Evolutionary conservation across 2,113 vertebrate species (phyloP).

Genomic region (Chroicocephalus ridibundus): DNA sequence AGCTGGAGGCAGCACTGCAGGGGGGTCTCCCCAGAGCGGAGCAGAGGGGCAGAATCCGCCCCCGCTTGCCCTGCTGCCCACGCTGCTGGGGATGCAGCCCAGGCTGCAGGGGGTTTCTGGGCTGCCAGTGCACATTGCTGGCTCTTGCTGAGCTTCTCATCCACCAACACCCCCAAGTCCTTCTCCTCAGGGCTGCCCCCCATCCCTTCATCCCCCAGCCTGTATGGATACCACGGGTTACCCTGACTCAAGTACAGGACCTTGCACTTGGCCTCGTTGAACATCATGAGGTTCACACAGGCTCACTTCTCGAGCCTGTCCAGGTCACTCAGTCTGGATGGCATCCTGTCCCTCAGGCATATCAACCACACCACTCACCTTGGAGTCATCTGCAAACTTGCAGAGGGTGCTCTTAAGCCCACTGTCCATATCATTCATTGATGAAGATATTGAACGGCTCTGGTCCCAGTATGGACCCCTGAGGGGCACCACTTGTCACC

Average conservation of each 20-base stretch:
- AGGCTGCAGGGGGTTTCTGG: neutral
- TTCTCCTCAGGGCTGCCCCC: neutral
- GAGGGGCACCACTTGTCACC: neutral
- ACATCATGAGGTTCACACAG: neutral
- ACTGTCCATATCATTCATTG: no score
- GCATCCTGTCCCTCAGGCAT: neutral
- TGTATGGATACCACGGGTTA: neutral
- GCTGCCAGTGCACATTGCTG: neutral
- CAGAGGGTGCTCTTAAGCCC: neutral
- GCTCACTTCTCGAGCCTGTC: neutral
- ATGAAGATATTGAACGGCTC: neutral
- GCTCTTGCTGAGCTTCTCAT: neutral
- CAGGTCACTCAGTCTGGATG: neutral
- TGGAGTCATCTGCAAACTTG: neutral
- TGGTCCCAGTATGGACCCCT: neutral
- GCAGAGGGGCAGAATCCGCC: neutral
- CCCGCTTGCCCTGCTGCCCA: neutral
- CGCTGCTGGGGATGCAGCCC: neutral
- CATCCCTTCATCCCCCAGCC: no score
- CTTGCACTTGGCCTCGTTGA: neutral
- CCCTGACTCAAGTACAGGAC: no score
- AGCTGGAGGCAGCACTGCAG: neutral
- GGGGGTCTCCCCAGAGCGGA: neutral
- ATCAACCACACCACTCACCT: neutral
- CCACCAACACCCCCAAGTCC: neutral